Evolutionary conservation across 37 sponge, comb jelly and placozoan species (phyloP), one percentile per base, ranked within the genome.

Genomic region (Agelas oroides): DNA sequence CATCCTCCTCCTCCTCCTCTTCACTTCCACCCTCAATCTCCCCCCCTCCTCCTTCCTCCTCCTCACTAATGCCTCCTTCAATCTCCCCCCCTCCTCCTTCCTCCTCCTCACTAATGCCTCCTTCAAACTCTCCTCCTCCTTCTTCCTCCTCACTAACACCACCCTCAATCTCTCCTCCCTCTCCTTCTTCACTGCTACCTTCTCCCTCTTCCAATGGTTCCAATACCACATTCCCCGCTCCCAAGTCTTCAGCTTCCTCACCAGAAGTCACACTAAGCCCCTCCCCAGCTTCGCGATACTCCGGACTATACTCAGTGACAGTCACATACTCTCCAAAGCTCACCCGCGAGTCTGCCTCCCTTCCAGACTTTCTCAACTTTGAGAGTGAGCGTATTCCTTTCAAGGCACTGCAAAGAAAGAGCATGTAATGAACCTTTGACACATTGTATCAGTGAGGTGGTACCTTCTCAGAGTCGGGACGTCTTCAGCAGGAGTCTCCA

Each of bases 241-340:
- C 18, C 58, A 56, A 18, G 18, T 19, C 18, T 18, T n/a, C 46
- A 46, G 46, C 3, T 46, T 8, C 8, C 8, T 46, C 46, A 46
- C 3, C 46, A 46, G 46, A 46, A 46, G 46, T 46, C 3, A 46
- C 6, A 46, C 3, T 46, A 46, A 12, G 6, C 8, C 8, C 46
- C 8, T 8, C 46, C 46, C 46, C 46, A n/a, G n/a, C n/a, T n/a
- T n/a, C n/a, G n/a, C n/a, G 21, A 24, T 32, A 33, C 1, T 31
- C 33, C 1, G 74, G 74, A 73, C 74, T 73, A 28, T 55, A 73
- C 74, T 73, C 74, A 1, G 24, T 39, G 28, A 73, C 53, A 2
- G 53, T 52, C 24, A 73, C 35, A 27, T 55, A 18, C 2, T 73
- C 74, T n/a, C 56, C 28, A 27, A 73, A 73, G 18, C 36, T 40